Evolutionary conservation across 2,888 invertebrate genomes (phyloP).

Genomic region (Ectropis crepuscularia): DNA sequence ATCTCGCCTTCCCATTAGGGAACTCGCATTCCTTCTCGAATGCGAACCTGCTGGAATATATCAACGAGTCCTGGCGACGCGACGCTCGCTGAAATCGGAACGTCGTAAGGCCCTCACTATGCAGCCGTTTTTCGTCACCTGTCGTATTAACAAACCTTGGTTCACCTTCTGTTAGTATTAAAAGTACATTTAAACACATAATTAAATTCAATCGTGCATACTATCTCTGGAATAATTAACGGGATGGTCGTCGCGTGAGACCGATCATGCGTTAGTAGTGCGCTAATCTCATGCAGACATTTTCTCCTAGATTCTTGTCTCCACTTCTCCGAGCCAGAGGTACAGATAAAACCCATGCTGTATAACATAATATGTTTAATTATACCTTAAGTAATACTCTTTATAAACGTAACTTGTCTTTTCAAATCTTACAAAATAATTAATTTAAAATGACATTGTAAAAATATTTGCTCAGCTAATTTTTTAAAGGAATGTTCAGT

Average conservation of each 20-base stretch:
- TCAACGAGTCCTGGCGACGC: slow-evolving; percentile 54
- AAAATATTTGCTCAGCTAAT: slow-evolving; percentile 63
- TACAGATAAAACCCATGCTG: slow-evolving; percentile 43
- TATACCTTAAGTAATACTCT: slow-evolving; percentile 77
- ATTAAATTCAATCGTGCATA: neutral
- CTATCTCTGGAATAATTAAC: slow-evolving; percentile 5
- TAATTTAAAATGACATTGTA: slow-evolving; percentile 59
- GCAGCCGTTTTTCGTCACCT: slow-evolving; percentile 15
- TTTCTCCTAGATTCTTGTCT: slow-evolving; percentile 7
- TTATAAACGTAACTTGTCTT: slow-evolving; percentile 74
- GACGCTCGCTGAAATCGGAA: slow-evolving; percentile 51
- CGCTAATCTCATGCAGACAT: slow-evolving; percentile 7
- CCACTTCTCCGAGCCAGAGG: neutral
- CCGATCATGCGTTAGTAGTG: slow-evolving; percentile 17
- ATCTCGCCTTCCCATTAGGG: slow-evolving; percentile 59
- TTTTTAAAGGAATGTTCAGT: slow-evolving; percentile 79
- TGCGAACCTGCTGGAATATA: slow-evolving; percentile 58
- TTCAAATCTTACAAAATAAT: slow-evolving; percentile 54
- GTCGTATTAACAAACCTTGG: slow-evolving; percentile 25
- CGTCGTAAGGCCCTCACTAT: slow-evolving; percentile 30
- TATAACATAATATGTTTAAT: slow-evolving; percentile 72
- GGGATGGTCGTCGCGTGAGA: slow-evolving; percentile 10
- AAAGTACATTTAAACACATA: slow-evolving; percentile 8
- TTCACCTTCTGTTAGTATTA: slow-evolving; percentile 21
- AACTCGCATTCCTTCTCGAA: slow-evolving; percentile 62